Percentiles rank a stretch among this genome's conserved stretches.
phyloP scores from a whole-genome alignment of 2,888 invertebrate species.

The Zygogramma bicolorata region DNA sequence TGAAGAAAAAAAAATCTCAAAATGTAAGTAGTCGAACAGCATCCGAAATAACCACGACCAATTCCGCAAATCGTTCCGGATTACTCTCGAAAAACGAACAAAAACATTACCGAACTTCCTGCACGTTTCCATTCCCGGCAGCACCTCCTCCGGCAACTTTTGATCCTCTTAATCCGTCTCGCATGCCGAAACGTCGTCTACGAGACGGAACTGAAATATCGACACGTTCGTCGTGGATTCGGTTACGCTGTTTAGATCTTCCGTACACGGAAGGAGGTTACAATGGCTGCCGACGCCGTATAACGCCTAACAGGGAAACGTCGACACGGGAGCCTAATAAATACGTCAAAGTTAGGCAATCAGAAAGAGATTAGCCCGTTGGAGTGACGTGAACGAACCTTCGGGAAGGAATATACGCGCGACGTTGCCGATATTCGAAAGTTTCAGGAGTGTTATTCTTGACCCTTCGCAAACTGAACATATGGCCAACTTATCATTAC shows the following conservation, averaged over 20 bases:
- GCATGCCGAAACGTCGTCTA: slow-evolving; percentile 16
- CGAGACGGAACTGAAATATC: slow-evolving; percentile 36
- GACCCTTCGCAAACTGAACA: no score
- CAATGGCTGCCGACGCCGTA: slow-evolving; percentile 12
- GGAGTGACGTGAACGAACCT: slow-evolving; percentile 61
- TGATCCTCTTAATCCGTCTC: slow-evolving; percentile 19
- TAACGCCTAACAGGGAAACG: slow-evolving; percentile 39
- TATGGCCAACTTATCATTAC: no score
- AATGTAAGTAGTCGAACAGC: no score
- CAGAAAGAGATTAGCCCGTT: slow-evolving; percentile 65
- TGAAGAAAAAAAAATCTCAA: no score
- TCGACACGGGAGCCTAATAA: slow-evolving; percentile 63
- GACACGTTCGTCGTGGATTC: not conserved
- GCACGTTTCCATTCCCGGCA: not conserved
- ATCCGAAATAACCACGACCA: not conserved
- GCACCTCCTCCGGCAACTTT: not conserved
- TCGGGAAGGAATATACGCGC: slow-evolving; percentile 56
- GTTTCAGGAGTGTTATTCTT: no score
- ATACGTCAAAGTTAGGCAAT: slow-evolving; percentile 67
- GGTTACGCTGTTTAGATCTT: not conserved
- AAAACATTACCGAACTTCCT: not conserved
- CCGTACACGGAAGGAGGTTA: not conserved
- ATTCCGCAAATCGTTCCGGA: not conserved
- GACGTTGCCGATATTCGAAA: slow-evolving; percentile 32
- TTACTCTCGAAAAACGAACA: not conserved